Conservation (phyloP, 2,113 vertebrate species). For the Acanthochromis polyacanthus region DNA sequence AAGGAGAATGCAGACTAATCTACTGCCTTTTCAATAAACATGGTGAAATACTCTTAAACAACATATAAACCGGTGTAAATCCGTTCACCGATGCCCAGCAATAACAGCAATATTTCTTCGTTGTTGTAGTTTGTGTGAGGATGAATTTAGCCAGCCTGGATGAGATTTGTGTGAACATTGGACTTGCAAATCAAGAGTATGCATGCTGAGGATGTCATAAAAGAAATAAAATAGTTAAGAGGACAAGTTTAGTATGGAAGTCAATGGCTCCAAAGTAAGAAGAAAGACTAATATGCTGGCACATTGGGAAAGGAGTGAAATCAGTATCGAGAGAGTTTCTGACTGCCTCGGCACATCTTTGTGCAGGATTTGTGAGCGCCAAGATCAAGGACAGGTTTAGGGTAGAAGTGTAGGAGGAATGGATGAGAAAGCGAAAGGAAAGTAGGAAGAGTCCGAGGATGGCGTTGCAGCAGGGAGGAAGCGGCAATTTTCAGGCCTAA, state of each 20-base stretch:
- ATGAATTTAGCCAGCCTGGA: constrained; percentile 49
- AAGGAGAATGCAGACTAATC: constrained; percentile 70
- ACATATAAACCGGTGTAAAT: constrained; percentile 65
- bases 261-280: constrained; percentile 37
- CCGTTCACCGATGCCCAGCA: constrained; percentile 35
- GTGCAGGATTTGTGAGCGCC: constrained; percentile 81
- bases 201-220: constrained; percentile 46
- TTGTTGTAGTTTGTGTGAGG: constrained; percentile 39
- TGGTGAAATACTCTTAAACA: constrained; percentile 58
- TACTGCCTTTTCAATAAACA: constrained; percentile 65
- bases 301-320: constrained; percentile 42
- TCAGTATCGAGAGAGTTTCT: constrained; percentile 64
- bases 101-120: constrained; percentile 47
- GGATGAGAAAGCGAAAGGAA: constrained; percentile 63
- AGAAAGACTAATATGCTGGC: constrained; percentile 55
- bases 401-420: constrained; percentile 47
- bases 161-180: constrained; percentile 36
- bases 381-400: constrained; percentile 78
- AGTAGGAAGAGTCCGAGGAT: constrained; percentile 38
- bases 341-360: constrained; percentile 73
- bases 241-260: constrained; percentile 45
- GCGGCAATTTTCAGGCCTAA: constrained; percentile 40
- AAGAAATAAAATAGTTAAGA: constrained; percentile 36
- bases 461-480: constrained; percentile 27
- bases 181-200: constrained; percentile 38